Evolutionary conservation across 2,797 vertebrate species (phyloP).

Genomic region (Callimico goeldii): DNA sequence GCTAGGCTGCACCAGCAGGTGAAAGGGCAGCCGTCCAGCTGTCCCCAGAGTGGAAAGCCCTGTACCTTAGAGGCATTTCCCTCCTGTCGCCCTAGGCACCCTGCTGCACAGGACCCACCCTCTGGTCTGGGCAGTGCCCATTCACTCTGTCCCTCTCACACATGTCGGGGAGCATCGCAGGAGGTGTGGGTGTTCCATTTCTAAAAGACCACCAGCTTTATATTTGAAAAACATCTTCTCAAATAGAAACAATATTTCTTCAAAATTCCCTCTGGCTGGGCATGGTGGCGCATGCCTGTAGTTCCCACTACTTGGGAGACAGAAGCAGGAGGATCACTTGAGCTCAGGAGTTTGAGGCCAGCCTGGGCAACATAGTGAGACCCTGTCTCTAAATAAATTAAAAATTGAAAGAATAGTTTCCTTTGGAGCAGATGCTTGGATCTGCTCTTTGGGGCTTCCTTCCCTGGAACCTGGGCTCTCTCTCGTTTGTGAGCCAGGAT

Average conservation of each 20-base stretch:
- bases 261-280: not conserved
- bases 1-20: not conserved
- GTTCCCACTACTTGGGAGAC: not conserved
- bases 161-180: too few relatives aligned
- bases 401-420: not conserved
- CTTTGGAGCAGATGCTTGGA: not conserved
- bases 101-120: not conserved
- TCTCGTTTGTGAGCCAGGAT: fast-evolving
- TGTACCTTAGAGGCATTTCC: not conserved
- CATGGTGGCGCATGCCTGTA: not conserved
- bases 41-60: not conserved
- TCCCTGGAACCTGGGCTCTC: not conserved
- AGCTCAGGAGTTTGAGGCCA: not conserved
- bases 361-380: not conserved
- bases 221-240: not conserved
- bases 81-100: fast-evolving
- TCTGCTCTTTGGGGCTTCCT: fast-evolving
- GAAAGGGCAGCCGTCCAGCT: not conserved
- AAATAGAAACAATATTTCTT: not conserved
- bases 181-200: not conserved
- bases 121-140: not conserved
- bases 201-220: not conserved
- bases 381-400: not conserved
- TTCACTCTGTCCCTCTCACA: fast-evolving
- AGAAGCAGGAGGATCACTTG: not conserved